Percentiles rank a stretch among this genome's conserved stretches.
phyloP scores from a whole-genome alignment of 2,113 vertebrate species.

The Scophthalmus maximus region DNA sequence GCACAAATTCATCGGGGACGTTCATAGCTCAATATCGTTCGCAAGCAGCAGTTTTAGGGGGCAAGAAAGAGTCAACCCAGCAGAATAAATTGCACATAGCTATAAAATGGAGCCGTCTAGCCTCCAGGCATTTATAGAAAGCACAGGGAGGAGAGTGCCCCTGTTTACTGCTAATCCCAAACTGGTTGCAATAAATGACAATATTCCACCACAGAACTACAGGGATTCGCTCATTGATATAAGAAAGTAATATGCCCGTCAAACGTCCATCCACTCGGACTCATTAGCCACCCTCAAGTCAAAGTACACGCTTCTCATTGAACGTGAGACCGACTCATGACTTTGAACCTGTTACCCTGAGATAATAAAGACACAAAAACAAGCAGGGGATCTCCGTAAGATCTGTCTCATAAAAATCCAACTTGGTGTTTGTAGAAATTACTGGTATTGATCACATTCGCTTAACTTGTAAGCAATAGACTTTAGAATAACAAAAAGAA shows the following conservation, averaged over 20 bases:
- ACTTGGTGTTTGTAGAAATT: background rate
- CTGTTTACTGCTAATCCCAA: background rate
- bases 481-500: background rate
- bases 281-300: slow-evolving; percentile 4
- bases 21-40: slow-evolving; percentile 8
- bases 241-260: background rate
- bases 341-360: background rate
- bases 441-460: background rate
- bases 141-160: too few species aligned
- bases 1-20: slow-evolving; percentile 14
- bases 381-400: too few species aligned
- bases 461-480: background rate
- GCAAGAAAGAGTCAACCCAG: background rate
- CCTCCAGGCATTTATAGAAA: background rate
- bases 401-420: too few species aligned
- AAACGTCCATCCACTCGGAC: background rate
- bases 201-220: background rate
- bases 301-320: slow-evolving; percentile 6
- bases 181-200: background rate
- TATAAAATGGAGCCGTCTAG: background rate
- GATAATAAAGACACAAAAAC: background rate
- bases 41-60: slow-evolving; percentile 1
- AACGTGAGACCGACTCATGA: background rate
- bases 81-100: background rate
- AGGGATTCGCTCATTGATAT: background rate